Conservation (phyloP, 1,140 invertebrate genomes). For the Ylistrum balloti region DNA sequence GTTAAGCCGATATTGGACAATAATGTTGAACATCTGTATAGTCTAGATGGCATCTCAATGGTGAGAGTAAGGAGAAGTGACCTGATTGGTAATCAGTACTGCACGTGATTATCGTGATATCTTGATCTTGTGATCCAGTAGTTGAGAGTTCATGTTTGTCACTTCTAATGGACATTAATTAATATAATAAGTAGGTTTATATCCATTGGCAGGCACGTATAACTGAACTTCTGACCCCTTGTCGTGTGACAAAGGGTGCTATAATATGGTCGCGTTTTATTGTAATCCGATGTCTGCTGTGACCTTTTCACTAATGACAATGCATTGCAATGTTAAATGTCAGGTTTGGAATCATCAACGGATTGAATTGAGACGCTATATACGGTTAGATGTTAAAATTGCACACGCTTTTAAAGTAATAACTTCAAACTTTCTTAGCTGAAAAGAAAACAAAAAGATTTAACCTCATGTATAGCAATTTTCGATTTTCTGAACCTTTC, state of each 20-base stretch:
- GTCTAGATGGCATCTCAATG: no score
- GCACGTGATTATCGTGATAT: no score
- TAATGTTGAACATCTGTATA: no score
- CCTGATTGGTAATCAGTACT: not conserved
- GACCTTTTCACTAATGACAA: not conserved
- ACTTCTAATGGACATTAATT: not conserved
- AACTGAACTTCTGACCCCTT: conserved; percentile 12
- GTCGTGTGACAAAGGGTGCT: not conserved
- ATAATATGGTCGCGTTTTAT: not conserved
- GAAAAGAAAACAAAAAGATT: not conserved
- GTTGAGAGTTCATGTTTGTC: no score
- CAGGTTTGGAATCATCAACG: not conserved
- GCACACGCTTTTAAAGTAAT: not conserved
- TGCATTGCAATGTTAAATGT: not conserved
- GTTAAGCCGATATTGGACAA: no score
- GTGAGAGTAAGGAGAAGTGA: no score
- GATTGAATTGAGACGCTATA: not conserved
- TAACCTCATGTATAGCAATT: not conserved
- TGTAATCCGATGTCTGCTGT: not conserved
- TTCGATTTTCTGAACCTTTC: not conserved
- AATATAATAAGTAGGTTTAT: not conserved
- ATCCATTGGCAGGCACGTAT: not conserved
- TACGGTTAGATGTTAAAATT: not conserved
- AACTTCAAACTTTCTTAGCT: not conserved
- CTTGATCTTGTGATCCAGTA: no score